Evolutionary conservation across 2,113 vertebrate species (phyloP).

Genomic region (Potamarius usumacintae): DNA sequence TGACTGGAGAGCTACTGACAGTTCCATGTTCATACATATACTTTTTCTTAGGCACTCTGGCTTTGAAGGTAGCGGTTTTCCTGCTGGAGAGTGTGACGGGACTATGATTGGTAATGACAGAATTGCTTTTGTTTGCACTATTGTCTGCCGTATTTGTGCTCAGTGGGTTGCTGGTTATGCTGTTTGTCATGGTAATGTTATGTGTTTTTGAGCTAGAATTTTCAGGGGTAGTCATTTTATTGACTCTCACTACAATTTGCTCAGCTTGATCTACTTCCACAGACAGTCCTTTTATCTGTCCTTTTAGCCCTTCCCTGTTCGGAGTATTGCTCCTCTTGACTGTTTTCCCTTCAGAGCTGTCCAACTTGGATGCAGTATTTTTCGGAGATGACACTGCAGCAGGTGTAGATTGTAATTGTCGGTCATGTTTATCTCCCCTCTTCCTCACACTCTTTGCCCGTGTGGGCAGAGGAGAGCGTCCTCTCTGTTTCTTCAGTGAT

Average conservation of each 20-base stretch:
- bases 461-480: slow-evolving; percentile 72
- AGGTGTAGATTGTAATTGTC: slow-evolving; percentile 61
- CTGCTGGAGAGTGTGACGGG: slow-evolving; percentile 75
- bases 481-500: slow-evolving; percentile 78
- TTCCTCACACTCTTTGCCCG: slow-evolving; percentile 79
- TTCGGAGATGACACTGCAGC: slow-evolving; percentile 58
- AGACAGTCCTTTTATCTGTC: slow-evolving; percentile 62
- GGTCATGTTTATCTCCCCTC: slow-evolving; percentile 59
- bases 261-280: slow-evolving; percentile 59
- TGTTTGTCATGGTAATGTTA: slow-evolving; percentile 44
- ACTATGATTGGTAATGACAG: slow-evolving; percentile 65
- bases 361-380: slow-evolving; percentile 55
- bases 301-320: slow-evolving; percentile 64
- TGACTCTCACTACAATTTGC: slow-evolving; percentile 51
- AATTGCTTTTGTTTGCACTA: slow-evolving; percentile 38
- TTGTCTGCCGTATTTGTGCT: slow-evolving; percentile 37
- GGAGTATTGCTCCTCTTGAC: slow-evolving; percentile 58
- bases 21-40: slow-evolving; percentile 79
- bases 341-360: slow-evolving; percentile 58
- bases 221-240: slow-evolving; percentile 57
- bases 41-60: slow-evolving; percentile 86
- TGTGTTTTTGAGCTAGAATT: slow-evolving; percentile 41
- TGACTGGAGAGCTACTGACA: slow-evolving; percentile 56
- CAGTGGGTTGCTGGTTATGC: slow-evolving; percentile 48
- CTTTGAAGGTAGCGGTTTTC: slow-evolving; percentile 90